Percentiles rank a stretch among this genome's conserved stretches.
Evolutionary conservation across 2,888 invertebrate species (phyloP).

Genomic region (Agrotis segetum): DNA sequence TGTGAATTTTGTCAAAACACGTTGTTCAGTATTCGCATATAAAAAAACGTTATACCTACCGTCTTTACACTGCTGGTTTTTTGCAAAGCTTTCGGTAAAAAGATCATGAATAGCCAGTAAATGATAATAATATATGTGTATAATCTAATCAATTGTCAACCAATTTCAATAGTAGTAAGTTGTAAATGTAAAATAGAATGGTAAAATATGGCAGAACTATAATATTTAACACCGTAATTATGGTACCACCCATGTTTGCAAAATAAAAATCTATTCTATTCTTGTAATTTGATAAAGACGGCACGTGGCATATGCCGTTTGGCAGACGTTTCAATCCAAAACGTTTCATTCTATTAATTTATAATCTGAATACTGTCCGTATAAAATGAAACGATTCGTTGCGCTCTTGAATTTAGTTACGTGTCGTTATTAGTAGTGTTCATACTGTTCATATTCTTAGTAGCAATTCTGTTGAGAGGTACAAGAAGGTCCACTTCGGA

Average conservation of each 20-base stretch:
- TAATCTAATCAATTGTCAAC: not conserved
- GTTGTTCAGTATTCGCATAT: no score
- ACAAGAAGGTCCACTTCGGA: slow-evolving; percentile 29
- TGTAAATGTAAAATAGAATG: slow-evolving; percentile 9
- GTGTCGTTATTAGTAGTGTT: slow-evolving; percentile 82
- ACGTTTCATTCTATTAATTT: slow-evolving; percentile 70
- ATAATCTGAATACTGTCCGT: slow-evolving; percentile 67
- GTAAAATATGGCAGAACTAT: no score
- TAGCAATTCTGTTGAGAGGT: not conserved
- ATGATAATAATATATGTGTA: no score
- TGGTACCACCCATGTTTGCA: no score
- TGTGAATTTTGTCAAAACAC: not conserved
- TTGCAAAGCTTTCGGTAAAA: not conserved
- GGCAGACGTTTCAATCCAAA: slow-evolving; percentile 60
- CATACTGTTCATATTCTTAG: slow-evolving; percentile 53
- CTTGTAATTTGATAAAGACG: slow-evolving; percentile 36
- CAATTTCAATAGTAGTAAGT: slow-evolving; percentile 22
- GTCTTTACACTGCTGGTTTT: not conserved
- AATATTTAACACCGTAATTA: no score
- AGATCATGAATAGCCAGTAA: not conserved
- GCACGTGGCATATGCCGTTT: slow-evolving; percentile 61
- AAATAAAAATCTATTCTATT: no score
- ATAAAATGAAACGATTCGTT: slow-evolving; percentile 82
- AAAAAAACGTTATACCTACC: not conserved
- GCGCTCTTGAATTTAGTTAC: slow-evolving; percentile 85